Conservation (phyloP, 2,113 vertebrate genomes). For the Sus scrofa region DNA sequence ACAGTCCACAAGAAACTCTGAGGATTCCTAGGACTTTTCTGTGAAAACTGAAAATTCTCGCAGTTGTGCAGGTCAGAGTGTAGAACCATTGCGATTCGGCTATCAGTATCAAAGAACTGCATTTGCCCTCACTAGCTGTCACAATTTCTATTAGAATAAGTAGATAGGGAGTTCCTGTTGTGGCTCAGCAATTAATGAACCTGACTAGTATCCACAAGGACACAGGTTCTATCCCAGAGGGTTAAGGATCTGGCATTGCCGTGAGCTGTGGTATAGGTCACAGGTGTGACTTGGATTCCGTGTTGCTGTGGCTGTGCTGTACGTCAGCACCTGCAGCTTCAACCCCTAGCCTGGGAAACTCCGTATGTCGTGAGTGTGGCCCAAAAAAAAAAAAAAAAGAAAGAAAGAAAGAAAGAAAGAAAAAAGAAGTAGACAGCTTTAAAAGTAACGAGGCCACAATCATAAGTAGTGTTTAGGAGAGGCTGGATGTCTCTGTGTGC, state of each 20-base stretch:
- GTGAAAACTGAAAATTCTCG: not conserved
- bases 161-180: too few relatives aligned
- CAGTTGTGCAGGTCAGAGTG: not conserved
- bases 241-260: too few relatives aligned
- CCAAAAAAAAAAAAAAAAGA: not conserved
- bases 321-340: too few relatives aligned
- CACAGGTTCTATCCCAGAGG: too few relatives aligned
- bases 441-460: not conserved
- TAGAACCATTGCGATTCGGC: not conserved
- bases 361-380: too few relatives aligned
- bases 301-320: too few relatives aligned
- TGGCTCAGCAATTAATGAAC: too few relatives aligned
- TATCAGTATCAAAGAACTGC: not conserved
- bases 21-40: constrained; percentile 46
- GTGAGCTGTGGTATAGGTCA: too few relatives aligned
- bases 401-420: too few relatives aligned
- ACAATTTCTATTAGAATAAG: not conserved
- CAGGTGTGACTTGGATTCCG: too few relatives aligned
- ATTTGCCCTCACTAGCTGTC: not conserved
- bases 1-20: not conserved
- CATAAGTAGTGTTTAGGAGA: not conserved
- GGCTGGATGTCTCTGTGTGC: not conserved
- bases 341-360: too few relatives aligned
- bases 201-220: too few relatives aligned
- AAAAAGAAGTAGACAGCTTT: not conserved